A percentile compares a stretch with the other conserved stretches of the same genome.
These are phyloP conservation scores for Hirtodrosophila cameraria DNA, from an alignment of 2,888 invertebrate species.

Conservation along the genomic window DNA sequence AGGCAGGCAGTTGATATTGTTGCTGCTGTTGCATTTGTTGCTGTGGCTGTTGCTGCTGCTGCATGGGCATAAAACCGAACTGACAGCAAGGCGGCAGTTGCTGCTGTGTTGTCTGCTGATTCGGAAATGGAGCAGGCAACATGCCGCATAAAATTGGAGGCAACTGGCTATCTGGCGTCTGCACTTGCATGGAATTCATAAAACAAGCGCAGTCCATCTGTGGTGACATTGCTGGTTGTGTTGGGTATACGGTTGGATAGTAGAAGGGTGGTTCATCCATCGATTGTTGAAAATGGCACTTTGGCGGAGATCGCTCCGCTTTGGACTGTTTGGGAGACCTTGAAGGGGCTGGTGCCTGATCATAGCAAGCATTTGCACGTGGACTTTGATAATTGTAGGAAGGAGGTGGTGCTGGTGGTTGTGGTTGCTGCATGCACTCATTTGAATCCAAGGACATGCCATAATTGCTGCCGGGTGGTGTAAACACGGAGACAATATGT, in stretches of 20 bases:
- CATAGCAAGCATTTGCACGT: background rate
- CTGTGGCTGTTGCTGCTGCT: background rate
- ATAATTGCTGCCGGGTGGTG: background rate
- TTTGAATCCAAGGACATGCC: background rate
- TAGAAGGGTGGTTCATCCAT: background rate
- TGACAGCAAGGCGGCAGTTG: conserved; percentile 5
- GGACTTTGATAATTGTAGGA: background rate
- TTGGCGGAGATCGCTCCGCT: background rate
- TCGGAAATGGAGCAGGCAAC: conserved; percentile 9
- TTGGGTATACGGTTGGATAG: background rate
- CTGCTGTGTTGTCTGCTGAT: background rate
- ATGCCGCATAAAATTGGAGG: conserved; percentile 19
- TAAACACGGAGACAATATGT: conserved; percentile 7
- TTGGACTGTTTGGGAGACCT: background rate
- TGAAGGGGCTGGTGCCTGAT: background rate
- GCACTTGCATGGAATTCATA: no score
- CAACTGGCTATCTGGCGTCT: conserved; percentile 11
- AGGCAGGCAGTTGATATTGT: conserved; percentile 1
- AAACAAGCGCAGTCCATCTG: no score
- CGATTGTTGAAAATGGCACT: background rate
- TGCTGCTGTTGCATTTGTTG: background rate
- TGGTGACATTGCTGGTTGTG: background rate
- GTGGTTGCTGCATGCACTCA: background rate
- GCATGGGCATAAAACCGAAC: conserved; percentile 8
- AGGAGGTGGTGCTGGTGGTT: background rate